A percentile compares a stretch with the other conserved stretches of the same genome.
phyloP scores from a whole-genome alignment of 1,140 invertebrate genomes.

The Zaprionus gabonicus region DNA sequence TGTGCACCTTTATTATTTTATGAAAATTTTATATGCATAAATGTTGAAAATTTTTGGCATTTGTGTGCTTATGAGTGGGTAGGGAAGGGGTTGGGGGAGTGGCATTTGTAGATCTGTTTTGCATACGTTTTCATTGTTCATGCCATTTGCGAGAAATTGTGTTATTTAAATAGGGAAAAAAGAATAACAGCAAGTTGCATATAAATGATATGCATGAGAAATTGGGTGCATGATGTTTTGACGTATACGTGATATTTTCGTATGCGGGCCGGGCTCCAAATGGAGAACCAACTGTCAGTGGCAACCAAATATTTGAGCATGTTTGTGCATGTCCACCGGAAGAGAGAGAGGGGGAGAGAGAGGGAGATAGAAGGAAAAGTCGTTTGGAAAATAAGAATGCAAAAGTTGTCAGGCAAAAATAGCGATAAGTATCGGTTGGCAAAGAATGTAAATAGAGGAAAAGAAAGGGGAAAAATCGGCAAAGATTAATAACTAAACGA shows the following conservation, averaged over 20 bases:
- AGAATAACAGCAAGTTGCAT: conserved; percentile 44
- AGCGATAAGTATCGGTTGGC: neutral
- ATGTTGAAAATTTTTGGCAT: conserved; percentile 54
- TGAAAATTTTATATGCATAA: conserved; percentile 63
- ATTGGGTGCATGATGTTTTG: conserved; percentile 26
- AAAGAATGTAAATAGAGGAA: neutral
- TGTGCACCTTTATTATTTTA: conserved; percentile 78
- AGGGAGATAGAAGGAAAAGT: neutral
- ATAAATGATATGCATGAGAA: conserved; percentile 56
- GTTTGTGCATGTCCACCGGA: neutral
- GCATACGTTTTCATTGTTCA: conserved; percentile 60
- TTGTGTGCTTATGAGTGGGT: conserved; percentile 31
- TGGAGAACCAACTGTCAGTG: conserved; percentile 15
- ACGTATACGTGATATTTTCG: conserved; percentile 46
- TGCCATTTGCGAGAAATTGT: conserved; percentile 52
- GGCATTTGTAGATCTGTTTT: conserved; percentile 35
- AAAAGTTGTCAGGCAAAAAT: neutral
- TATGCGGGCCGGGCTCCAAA: conserved; percentile 4
- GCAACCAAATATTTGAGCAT: conserved; percentile 27
- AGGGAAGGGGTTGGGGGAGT: neutral
- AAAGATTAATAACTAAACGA: neutral
- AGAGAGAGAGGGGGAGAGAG: neutral
- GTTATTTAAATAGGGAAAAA: conserved; percentile 65
- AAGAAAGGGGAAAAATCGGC: no score
- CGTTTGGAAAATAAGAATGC: conserved; percentile 1